Percentiles rank a stretch among this genome's conserved stretches.
These are phyloP conservation scores for Trypoxylus dichotomus DNA, from an alignment of 1,140 invertebrate species.

Conservation along the genomic window DNA sequence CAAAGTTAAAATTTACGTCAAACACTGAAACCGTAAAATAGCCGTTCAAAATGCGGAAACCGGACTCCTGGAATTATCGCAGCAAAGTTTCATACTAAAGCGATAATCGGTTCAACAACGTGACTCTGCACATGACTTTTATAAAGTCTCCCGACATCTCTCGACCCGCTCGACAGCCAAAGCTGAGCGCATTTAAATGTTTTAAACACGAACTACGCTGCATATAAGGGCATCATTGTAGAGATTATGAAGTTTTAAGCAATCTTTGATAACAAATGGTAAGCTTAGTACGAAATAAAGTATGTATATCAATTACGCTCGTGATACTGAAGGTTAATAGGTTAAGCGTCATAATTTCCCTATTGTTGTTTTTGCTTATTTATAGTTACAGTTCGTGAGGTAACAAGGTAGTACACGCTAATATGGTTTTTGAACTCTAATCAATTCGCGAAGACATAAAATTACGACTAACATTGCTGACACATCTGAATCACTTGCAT, in stretches of 20 bases:
- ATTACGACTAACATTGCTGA: too few species aligned
- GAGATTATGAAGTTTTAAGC: neutral
- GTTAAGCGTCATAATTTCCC: neutral
- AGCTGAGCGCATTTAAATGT: slow-evolving; percentile 5
- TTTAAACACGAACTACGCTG: neutral
- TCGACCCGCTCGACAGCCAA: neutral
- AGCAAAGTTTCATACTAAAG: neutral
- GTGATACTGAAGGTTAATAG: neutral
- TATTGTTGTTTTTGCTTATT: neutral
- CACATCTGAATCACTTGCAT: too few species aligned
- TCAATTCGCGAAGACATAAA: too few species aligned
- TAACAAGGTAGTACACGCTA: neutral
- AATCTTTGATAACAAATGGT: neutral
- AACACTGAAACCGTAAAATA: neutral
- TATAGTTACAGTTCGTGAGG: neutral
- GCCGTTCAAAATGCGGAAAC: neutral
- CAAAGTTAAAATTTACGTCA: neutral
- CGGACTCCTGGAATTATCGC: neutral
- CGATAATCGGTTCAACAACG: neutral
- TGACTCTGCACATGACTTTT: neutral
- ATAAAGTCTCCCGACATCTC: neutral
- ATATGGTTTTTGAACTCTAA: too few species aligned
- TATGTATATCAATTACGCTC: slow-evolving; percentile 3
- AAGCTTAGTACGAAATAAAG: neutral
- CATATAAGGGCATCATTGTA: neutral